Conservation (phyloP, 2,113 vertebrate species). For the Lepus americanus region DNA sequence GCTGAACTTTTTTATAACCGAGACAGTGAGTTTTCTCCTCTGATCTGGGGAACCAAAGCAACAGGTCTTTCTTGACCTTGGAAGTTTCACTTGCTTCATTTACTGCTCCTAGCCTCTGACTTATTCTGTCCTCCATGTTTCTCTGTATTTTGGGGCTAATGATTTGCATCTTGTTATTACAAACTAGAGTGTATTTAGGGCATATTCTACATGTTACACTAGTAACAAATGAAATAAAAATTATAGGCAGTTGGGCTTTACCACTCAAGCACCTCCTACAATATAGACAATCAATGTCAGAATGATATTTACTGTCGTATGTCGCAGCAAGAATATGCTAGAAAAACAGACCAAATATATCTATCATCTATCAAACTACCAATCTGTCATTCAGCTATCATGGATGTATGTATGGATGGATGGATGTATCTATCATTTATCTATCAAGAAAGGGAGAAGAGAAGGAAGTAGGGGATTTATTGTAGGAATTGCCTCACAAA, state of each 20-base stretch:
- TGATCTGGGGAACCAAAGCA: neutral
- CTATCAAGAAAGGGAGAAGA: too few relatives aligned
- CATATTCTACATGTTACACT: neutral
- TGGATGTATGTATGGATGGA: too few relatives aligned
- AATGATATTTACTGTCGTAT: neutral
- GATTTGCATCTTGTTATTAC: neutral
- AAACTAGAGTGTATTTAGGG: neutral
- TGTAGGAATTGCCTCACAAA: neutral
- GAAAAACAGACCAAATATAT: neutral
- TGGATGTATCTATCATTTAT: too few relatives aligned
- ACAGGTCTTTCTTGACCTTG: neutral
- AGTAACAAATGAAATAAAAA: neutral
- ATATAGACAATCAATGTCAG: neutral
- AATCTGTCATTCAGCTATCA: too few relatives aligned
- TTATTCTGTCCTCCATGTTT: fast-evolving
- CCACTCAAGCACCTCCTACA: neutral
- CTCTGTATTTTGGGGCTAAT: neutral
- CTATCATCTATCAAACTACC: too few relatives aligned
- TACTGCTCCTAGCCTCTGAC: neutral
- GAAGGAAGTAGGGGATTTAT: too few relatives aligned
- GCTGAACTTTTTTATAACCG: constrained; percentile 1
- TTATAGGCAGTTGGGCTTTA: neutral
- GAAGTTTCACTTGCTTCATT: neutral
- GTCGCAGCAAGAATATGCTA: neutral
- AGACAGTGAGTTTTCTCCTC: neutral